Conservation (phyloP, 2,797 vertebrate species). For the Diplodus sargus region DNA sequence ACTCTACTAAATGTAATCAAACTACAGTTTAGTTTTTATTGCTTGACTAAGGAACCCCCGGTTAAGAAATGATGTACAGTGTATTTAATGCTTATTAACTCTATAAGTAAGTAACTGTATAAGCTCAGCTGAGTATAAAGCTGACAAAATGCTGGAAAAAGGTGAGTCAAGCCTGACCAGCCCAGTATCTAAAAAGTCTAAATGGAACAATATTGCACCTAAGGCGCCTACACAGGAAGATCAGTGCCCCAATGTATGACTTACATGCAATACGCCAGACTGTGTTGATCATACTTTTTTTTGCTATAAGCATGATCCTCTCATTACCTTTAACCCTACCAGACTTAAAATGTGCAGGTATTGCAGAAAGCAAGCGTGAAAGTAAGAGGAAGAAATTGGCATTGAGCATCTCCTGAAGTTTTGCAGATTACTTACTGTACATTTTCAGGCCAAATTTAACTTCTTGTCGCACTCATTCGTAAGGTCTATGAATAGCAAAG, state of each 20-base stretch:
- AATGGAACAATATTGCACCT: background rate
- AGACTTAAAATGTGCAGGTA: background rate
- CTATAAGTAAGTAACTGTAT: too few species aligned
- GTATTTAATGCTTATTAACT: background rate
- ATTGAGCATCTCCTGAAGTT: background rate
- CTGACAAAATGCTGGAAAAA: background rate
- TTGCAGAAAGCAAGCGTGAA: background rate
- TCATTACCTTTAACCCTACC: background rate
- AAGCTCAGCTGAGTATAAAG: background rate
- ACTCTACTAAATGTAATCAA: too few species aligned
- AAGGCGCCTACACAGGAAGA: background rate
- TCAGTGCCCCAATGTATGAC: background rate
- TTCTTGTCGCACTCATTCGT: background rate
- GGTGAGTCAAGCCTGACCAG: background rate
- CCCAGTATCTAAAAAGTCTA: background rate
- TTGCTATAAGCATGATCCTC: background rate
- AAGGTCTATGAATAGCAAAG: constrained; percentile 1
- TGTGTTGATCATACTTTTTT: background rate
- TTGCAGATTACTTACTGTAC: background rate
- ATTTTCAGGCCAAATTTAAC: background rate
- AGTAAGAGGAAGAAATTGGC: background rate
- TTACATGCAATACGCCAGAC: background rate
- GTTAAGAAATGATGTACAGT: too few species aligned
- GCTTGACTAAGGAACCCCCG: too few species aligned
- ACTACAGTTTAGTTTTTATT: too few species aligned